These are phyloP conservation scores for Griposia aprilina DNA, from an alignment of 2,888 invertebrate genomes.

Conservation along the genomic window DNA sequence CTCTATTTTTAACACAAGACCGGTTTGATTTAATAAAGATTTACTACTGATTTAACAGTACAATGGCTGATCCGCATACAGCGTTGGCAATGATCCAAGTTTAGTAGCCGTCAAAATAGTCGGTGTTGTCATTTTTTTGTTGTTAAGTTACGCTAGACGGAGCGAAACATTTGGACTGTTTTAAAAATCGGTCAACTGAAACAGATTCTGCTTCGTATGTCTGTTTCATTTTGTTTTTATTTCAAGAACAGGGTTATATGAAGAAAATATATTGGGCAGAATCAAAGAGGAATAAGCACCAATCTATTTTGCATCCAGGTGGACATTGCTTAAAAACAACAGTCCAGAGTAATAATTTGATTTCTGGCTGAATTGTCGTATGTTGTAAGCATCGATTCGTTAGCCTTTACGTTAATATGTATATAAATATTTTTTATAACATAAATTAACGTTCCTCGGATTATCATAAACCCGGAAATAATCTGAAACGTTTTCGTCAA, in stretches of 20 bases:
- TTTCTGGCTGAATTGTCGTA: not conserved
- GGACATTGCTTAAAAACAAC: not conserved
- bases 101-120: slow-evolving; percentile 60
- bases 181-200: slow-evolving; percentile 51
- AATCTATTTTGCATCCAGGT: not conserved
- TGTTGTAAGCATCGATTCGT: not conserved
- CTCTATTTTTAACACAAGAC: slow-evolving; percentile 45
- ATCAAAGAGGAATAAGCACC: not conserved
- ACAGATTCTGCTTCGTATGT: slow-evolving; percentile 20
- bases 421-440: not conserved
- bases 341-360: not conserved
- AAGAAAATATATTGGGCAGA: not conserved
- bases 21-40: slow-evolving; percentile 55
- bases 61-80: slow-evolving; percentile 41
- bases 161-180: slow-evolving; percentile 52
- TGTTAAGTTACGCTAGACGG: slow-evolving; percentile 61
- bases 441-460: not conserved
- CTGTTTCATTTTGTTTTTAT: slow-evolving; percentile 14
- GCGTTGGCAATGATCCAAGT: slow-evolving; percentile 60
- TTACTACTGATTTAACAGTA: slow-evolving; percentile 42
- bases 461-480: not conserved
- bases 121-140: slow-evolving; percentile 53
- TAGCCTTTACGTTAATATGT: not conserved
- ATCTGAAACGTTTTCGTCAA: not conserved
- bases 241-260: not conserved